phyloP scores from a whole-genome alignment of 2,888 invertebrate genomes.

The Trachelus iudaicus region DNA sequence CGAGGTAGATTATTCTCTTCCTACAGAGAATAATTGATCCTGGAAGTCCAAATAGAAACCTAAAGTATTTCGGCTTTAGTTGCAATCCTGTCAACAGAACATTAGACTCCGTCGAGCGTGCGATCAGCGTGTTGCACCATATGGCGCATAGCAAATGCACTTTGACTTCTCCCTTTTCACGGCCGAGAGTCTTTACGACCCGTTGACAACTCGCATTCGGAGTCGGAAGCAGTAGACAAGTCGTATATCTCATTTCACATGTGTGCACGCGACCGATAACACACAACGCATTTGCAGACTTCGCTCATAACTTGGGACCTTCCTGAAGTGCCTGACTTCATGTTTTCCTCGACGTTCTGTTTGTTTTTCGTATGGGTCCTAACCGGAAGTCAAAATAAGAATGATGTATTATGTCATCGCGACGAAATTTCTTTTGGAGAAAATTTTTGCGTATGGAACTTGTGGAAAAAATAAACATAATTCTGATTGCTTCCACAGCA shows the following conservation, averaged over 20 bases:
- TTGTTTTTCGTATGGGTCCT: not conserved
- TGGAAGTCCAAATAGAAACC: not conserved
- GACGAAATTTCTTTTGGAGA: not conserved
- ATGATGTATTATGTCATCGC: not conserved
- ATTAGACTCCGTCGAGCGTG: slow-evolving; percentile 1
- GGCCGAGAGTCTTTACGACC: slow-evolving; percentile 42
- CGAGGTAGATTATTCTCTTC: not conserved
- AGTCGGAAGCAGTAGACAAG: slow-evolving; percentile 41
- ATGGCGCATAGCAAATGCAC: slow-evolving; percentile 31
- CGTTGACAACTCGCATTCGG: slow-evolving; percentile 47
- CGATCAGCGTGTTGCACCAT: slow-evolving; percentile 45
- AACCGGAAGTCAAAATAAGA: not conserved
- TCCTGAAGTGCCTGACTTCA: not conserved
- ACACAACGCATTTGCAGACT: slow-evolving; percentile 2
- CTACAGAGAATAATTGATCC: not conserved
- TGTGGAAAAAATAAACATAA: not conserved
- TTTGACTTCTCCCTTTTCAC: slow-evolving; percentile 27
- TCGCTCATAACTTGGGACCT: not conserved
- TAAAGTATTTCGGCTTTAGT: not conserved
- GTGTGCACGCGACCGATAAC: slow-evolving; percentile 14
- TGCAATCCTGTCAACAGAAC: slow-evolving; percentile 1
- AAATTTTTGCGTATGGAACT: not conserved
- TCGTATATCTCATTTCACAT: slow-evolving; percentile 28
- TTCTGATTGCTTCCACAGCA: not conserved
- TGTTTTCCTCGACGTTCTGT: not conserved